A percentile compares a stretch with the other conserved stretches of the same genome.
Evolutionary conservation across 2,113 vertebrate species (phyloP).

Genomic region (Eclectus roratus): DNA sequence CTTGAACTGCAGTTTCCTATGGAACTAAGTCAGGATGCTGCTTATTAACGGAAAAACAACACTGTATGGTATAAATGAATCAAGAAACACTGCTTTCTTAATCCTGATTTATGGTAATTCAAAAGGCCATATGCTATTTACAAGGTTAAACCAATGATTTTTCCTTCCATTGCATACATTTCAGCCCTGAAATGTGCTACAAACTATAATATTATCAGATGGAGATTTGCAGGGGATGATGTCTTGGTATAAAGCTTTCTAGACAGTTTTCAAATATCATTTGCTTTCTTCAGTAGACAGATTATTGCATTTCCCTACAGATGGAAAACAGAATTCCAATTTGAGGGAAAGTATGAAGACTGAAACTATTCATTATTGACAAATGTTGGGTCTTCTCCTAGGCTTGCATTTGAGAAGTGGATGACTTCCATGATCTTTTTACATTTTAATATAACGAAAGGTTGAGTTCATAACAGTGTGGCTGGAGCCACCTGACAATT

Average conservation of each 20-base stretch:
- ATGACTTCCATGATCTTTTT: slow-evolving; percentile 38
- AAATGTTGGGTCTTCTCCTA: background rate
- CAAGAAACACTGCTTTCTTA: background rate
- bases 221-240: background rate
- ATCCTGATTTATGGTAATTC: background rate
- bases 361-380: slow-evolving; percentile 33
- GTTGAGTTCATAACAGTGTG: background rate
- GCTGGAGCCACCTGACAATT: slow-evolving; percentile 7
- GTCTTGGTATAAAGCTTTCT: background rate
- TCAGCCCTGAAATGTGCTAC: background rate
- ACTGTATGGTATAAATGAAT: background rate
- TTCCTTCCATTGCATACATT: background rate
- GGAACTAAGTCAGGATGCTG: background rate
- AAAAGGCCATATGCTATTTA: background rate
- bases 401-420: background rate
- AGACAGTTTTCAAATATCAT: slow-evolving; percentile 33
- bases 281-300: background rate
- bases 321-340: slow-evolving; percentile 40
- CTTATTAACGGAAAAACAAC: background rate
- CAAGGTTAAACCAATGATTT: background rate
- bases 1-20: background rate
- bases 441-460: slow-evolving; percentile 53
- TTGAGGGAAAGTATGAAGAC: background rate
- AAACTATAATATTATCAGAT: background rate
- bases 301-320: slow-evolving; percentile 26